Conservation (phyloP, 53 echinoderm and acorn worm species). For the Paelopatides confundens region DNA sequence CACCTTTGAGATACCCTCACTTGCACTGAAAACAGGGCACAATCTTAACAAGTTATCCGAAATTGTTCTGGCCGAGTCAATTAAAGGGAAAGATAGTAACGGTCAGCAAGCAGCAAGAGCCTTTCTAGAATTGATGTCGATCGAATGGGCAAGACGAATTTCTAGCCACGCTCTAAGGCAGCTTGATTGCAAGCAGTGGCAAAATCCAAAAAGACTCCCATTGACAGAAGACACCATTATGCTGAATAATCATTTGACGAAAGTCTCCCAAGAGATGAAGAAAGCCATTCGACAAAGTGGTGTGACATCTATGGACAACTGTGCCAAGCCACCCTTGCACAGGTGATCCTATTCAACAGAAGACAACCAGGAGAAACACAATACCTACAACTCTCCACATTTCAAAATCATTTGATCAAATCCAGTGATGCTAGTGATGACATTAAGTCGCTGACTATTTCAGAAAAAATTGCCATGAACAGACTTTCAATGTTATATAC, state of each 20-base stretch:
- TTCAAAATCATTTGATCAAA: not conserved
- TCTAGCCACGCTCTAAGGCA: too few relatives aligned
- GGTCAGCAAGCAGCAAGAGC: too few relatives aligned
- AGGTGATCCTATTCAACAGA: constrained; percentile 46
- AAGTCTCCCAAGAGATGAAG: constrained; percentile 49
- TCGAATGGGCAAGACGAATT: too few relatives aligned
- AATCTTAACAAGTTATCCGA: too few relatives aligned
- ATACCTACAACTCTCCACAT: constrained; percentile 24
- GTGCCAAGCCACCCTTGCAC: constrained; percentile 26
- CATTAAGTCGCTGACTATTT: not conserved
- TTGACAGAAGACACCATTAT: constrained; percentile 68
- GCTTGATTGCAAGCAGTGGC: constrained; percentile 1
- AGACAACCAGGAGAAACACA: constrained; percentile 59
- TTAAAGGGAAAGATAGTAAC: too few relatives aligned
- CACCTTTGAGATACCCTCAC: too few relatives aligned
- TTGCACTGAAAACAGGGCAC: too few relatives aligned
- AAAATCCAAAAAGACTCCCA: constrained; percentile 55
- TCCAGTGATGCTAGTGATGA: not conserved
- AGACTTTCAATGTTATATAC: constrained; percentile 45
- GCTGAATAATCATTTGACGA: too few relatives aligned
- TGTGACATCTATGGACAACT: constrained; percentile 21
- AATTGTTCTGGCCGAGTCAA: too few relatives aligned
- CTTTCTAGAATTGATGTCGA: too few relatives aligned
- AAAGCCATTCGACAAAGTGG: not conserved
- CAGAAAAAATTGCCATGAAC: not conserved